A percentile compares a stretch with the other conserved stretches of the same genome.
Evolutionary conservation across 2,113 vertebrate species (phyloP).

Genomic region (Cathartes aura): DNA sequence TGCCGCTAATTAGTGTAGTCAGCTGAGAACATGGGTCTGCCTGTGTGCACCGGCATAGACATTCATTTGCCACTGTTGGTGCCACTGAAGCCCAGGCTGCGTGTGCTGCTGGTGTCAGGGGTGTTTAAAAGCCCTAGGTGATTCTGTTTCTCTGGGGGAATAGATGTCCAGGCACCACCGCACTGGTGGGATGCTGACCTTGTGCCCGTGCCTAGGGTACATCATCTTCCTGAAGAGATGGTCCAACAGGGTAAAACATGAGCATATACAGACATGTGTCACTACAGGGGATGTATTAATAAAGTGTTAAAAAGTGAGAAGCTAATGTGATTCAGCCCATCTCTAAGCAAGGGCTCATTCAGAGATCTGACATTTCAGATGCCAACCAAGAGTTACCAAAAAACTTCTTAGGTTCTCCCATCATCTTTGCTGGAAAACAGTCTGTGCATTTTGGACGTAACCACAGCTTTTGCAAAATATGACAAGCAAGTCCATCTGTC

Average conservation of each 20-base stretch:
- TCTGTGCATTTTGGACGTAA: background rate
- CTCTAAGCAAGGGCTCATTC: background rate
- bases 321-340: background rate
- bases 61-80: background rate
- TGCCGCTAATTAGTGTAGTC: background rate
- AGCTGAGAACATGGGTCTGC: background rate
- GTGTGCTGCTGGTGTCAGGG: background rate
- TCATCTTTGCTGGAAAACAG: background rate
- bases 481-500: background rate
- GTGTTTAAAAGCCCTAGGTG: background rate
- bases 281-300: background rate
- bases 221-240: background rate
- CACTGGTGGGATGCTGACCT: background rate
- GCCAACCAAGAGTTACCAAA: background rate
- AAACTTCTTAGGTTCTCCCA: background rate
- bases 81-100: background rate
- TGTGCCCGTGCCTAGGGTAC: background rate
- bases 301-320: background rate
- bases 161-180: fast-evolving
- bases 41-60: background rate
- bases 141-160: background rate
- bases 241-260: background rate
- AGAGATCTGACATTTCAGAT: background rate
- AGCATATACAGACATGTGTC: background rate
- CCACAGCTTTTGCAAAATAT: background rate